Base-by-base conservation (phyloP, 2,888 invertebrate genomes). In the Cosmia pyralina region DNA sequence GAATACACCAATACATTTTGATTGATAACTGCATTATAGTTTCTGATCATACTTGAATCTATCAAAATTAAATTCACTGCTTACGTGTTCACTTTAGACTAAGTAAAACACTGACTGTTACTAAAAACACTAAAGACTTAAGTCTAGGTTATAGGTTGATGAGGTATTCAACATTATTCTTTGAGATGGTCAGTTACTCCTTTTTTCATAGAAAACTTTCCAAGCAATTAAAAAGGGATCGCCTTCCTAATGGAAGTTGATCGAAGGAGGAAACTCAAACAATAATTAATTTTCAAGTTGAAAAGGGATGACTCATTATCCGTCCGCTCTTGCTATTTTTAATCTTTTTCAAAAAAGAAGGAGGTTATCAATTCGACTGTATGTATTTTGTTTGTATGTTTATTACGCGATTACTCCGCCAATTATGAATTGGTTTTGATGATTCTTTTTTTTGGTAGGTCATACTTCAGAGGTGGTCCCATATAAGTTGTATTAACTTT, bases 151-250 rank as follows among this genome's bases (percentile, higher is more conserved):
- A 7, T n/a, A 50, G 19, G 57, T 44, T 64, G 19, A 64, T 67
- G n/a, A 53, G 6, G 5, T 57, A 71, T 68, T 17, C 2, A 8
- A 55, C 3, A 52, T 59, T 76, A 44, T 69, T 52, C 17, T 38
- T 65, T 41, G 11, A 68, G n/a, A 60, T 57, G 60, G 65, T 28
- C 48, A 41, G 17, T 44, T 34, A 65, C 55, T 59, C 78, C 58
- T 59, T 17, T 17, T 68, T 62, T 11, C 19, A 74, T 38, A 50
- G 13, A 62, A 65, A 71, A 71, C 44, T 79, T 75, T 62, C 17
- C 15, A 67, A 72, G 67, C 76, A 83, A 82, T 82, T 82, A 83
- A 72, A 76, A 72, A 72, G 66, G 67, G 65, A 83, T 83, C 63
- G 28, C 17, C 22, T 76, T 72, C 22, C 69, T 83, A 76, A 82